Percentiles rank a stretch among this genome's conserved stretches.
phyloP scores from a whole-genome alignment of 2,113 vertebrate genomes.

The Sclerurus mexicanus region DNA sequence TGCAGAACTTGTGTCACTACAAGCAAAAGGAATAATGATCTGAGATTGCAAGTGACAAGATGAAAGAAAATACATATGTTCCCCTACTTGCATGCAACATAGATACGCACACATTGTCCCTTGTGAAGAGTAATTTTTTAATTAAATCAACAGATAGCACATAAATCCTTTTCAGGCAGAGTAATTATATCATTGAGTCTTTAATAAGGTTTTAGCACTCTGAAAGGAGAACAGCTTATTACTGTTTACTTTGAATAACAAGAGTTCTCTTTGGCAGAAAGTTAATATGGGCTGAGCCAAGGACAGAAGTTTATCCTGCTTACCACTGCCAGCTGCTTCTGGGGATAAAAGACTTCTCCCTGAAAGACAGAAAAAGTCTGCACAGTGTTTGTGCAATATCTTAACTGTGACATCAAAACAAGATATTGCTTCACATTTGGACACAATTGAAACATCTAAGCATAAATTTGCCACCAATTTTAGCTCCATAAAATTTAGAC shows the following conservation, averaged over 20 bases:
- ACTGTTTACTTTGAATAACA: background rate
- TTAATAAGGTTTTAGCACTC: background rate
- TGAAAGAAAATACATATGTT: background rate
- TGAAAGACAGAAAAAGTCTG: background rate
- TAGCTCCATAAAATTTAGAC: background rate
- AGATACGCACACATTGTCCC: background rate
- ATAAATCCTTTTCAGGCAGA: background rate
- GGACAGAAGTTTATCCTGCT: background rate
- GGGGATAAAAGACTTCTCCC: background rate
- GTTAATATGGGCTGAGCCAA: background rate
- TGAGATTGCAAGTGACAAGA: background rate
- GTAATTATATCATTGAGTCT: background rate
- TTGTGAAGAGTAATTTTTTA: background rate
- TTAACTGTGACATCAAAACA: background rate
- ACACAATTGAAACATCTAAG: background rate
- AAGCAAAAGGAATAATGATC: background rate
- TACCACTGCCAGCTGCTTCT: background rate
- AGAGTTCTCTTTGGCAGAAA: background rate
- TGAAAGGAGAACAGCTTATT: background rate
- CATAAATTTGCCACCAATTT: background rate
- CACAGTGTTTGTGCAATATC: background rate
- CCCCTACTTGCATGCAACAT: background rate
- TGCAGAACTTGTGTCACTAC: background rate
- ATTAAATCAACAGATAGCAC: background rate
- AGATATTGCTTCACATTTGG: background rate